Base-by-base conservation (phyloP, 2,888 invertebrate species). In the Sylvicola cinctus region DNA sequence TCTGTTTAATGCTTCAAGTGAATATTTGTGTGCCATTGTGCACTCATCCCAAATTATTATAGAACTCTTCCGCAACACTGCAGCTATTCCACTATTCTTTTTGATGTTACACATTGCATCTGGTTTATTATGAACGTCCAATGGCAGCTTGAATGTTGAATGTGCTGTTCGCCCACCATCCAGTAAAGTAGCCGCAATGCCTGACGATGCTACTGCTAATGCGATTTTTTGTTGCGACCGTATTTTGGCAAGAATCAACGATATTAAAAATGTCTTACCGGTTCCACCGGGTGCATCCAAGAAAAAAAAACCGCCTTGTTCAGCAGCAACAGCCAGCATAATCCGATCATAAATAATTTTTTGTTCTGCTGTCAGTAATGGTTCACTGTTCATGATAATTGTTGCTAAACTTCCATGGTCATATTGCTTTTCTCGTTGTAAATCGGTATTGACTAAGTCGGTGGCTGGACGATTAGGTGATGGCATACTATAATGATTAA, bases 91-190 rank as follows among this genome's bases (percentile, higher is more conserved):
- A 11, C 25, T 36, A 4, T 34, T 36, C 38, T 37, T 35, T 23
- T n/a, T 16, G 13, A 44, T 41, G 33, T 45, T 43, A 33, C 43
- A 42, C 15, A 31, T 37, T 33, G 38, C n/a, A n/a, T n/a, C n/a
- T n/a, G n/a, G n/a, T n/a, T n/a, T n/a, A n/a, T n/a, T n/a, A n/a
- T 46, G 43, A 34, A 49, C 38, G 35, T 49, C 44, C 30, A 47
- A 43, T 11, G 46, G 44, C 31, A 44, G 39, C 39, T 44, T 44
- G 20, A 45, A 36, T 32, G 41, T 43, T 32, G 50, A 50, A 49
- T 49, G 47, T 39, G 49, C 50, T 31, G 47, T 49, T 35, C 43
- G 44, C 8, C 48, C 41, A 32, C 45, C 45, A 35, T 41, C 42
- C 29, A 42, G 32, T 29, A 43, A 39, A 12, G 44, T 43, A 6